Conservation (phyloP, 1,140 invertebrate species). For the Brachionus koreanus region DNA sequence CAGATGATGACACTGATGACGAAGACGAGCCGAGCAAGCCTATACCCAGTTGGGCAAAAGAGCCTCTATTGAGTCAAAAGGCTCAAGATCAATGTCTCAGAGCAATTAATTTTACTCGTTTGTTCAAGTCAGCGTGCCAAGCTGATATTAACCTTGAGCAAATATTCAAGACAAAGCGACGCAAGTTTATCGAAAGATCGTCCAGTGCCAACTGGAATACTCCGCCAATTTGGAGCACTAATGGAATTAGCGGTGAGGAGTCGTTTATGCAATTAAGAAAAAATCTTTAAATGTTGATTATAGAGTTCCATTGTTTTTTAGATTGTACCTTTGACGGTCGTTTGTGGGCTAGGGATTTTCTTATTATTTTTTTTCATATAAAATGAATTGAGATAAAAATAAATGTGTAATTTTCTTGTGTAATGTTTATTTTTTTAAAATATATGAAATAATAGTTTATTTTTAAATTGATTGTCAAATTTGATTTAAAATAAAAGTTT, state of each 20-base stretch:
- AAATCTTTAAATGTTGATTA: not conserved
- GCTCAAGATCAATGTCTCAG: slow-evolving; percentile 24
- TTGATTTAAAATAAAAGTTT: not conserved
- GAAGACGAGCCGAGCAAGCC: slow-evolving; percentile 47
- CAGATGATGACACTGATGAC: slow-evolving; percentile 49
- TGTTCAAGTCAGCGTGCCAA: slow-evolving; percentile 12
- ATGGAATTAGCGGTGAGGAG: slow-evolving; percentile 33
- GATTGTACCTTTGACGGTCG: not conserved
- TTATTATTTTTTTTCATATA: not conserved
- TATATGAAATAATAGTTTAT: not conserved
- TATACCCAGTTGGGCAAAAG: slow-evolving; percentile 47
- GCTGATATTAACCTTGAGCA: slow-evolving; percentile 5
- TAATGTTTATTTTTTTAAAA: not conserved
- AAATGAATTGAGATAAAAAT: not conserved
- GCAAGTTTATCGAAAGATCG: slow-evolving; percentile 32
- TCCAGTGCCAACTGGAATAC: slow-evolving; percentile 37
- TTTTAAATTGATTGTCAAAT: not conserved
- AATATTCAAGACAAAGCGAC: slow-evolving; percentile 23
- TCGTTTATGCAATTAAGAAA: slow-evolving; percentile 41
- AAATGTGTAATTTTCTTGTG: not conserved
- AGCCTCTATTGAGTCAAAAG: slow-evolving; percentile 46
- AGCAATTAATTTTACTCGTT: slow-evolving; percentile 19
- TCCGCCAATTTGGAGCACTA: not conserved
- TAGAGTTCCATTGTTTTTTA: slow-evolving; percentile 2
- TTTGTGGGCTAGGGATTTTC: not conserved